These are phyloP conservation scores for Euzophera pinguis DNA, from an alignment of 2,888 invertebrate species.

Conservation along the genomic window DNA sequence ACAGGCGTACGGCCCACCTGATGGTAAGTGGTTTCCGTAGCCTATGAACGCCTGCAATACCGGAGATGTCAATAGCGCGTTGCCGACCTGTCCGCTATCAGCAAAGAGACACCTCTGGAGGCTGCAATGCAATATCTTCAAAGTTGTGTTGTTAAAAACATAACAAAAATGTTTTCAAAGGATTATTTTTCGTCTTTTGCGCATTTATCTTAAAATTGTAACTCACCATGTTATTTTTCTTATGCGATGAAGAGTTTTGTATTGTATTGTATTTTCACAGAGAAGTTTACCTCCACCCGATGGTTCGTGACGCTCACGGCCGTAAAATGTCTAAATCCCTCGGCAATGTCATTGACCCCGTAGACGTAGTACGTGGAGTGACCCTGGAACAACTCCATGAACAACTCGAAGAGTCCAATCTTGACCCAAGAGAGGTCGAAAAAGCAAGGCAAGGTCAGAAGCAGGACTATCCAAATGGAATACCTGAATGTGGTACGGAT, in stretches of 20 bases:
- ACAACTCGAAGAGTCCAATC: slow-evolving; percentile 87
- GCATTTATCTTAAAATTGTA: too few relatives aligned
- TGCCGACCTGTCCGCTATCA: too few relatives aligned
- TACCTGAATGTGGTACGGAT: slow-evolving; percentile 98
- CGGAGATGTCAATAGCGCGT: too few relatives aligned
- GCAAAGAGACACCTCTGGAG: too few relatives aligned
- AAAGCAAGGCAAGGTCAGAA: slow-evolving; percentile 87
- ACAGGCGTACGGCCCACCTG: too few relatives aligned
- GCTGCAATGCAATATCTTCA: too few relatives aligned
- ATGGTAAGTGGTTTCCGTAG: too few relatives aligned
- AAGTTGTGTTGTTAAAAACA: too few relatives aligned
- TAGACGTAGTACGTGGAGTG: slow-evolving; percentile 95
- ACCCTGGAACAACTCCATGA: slow-evolving; percentile 88
- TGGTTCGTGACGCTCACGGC: slow-evolving; percentile 98
- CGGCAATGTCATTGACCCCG: slow-evolving; percentile 98
- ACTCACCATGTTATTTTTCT: too few relatives aligned
- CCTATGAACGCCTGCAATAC: too few relatives aligned
- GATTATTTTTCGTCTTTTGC: too few relatives aligned
- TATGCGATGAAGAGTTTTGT: not conserved
- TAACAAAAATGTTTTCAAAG: too few relatives aligned
- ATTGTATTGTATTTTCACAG: slow-evolving; percentile 43
- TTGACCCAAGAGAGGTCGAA: slow-evolving; percentile 91
- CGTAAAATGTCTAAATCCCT: slow-evolving; percentile 99
- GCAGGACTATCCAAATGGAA: slow-evolving; percentile 92
- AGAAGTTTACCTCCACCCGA: slow-evolving; percentile 96